A percentile compares a stretch with the other conserved stretches of the same genome.
phyloP scores from a whole-genome alignment of 2,797 vertebrate species.

The Ctenochaetus hawaiiensis region DNA sequence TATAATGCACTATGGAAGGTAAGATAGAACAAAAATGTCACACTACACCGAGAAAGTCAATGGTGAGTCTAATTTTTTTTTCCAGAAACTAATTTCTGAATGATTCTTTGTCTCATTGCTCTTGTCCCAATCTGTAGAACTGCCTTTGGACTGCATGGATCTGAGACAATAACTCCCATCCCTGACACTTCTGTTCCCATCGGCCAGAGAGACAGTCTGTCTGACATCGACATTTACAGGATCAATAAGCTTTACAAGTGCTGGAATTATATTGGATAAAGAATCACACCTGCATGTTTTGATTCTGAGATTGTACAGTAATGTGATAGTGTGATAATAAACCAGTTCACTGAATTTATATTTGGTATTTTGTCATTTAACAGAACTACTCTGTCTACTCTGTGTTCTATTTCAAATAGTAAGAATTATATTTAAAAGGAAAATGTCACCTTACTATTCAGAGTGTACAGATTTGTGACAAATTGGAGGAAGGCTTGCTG shows the following conservation, averaged over 20 bases:
- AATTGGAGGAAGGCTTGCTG: too few species aligned
- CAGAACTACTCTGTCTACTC: not conserved
- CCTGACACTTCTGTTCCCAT: conserved; percentile 47
- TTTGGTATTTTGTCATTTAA: conserved; percentile 14
- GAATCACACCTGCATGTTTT: not conserved
- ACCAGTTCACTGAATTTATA: not conserved
- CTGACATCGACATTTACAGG: conserved; percentile 48
- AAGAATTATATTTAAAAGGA: too few species aligned
- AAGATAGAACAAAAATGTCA: not conserved
- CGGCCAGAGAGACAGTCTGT: conserved; percentile 41
- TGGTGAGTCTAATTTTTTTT: not conserved
- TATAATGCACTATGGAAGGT: conserved; percentile 87
- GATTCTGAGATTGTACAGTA: not conserved
- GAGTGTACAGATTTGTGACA: too few species aligned
- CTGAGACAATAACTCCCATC: conserved; percentile 67
- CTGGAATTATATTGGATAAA: accelerated
- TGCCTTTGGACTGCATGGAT: conserved; percentile 23
- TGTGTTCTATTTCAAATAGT: too few species aligned
- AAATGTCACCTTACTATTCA: too few species aligned
- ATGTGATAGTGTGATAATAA: conserved; percentile 26
- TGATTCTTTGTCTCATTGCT: not conserved
- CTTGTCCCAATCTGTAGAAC: conserved; percentile 43
- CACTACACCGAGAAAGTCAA: not conserved
- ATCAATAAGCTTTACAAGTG: conserved; percentile 77
- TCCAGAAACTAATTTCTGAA: not conserved